Base-by-base conservation (phyloP, 2,797 vertebrate genomes). In the Sternotherus odoratus region DNA sequence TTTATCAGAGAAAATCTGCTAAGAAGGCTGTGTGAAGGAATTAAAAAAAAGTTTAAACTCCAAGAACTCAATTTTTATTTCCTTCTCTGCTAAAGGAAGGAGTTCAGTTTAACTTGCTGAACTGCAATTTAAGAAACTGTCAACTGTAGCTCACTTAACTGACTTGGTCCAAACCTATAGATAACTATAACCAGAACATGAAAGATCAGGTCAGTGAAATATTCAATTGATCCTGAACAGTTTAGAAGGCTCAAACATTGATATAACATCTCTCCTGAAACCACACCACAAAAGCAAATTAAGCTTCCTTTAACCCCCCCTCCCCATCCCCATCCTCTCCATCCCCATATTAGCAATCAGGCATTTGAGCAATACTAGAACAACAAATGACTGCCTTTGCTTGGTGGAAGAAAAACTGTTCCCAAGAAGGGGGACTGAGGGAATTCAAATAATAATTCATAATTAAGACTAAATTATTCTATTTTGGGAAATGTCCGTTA, bases 401-500 rank as follows among this genome's bases (percentile, higher is more conserved):
- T 75, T 96, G 74, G 95, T 95, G 96, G 95, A 93, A 88, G 92
- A 87, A 46, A 78, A 0, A 39, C n/a, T 86, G 36, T 96, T 83
- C 43, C 90, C 91, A 82, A 87, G 86, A 89, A 89, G 83, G 77
- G 86, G 93, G 4, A 15, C 13, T 5, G 28, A 60, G 7, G 56
- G 21, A 11, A 39, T 69, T 66, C 36, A 49, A 96, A 95, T 88
- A 96, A 96, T 96, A 95, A 30, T 95, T 96, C 96, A 96, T 93
- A 95, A 96, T 96, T 95, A 97, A 82, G 83, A 95, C 88, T 85
- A 82, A 81, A 91, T 85, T 96, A 93, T 96, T 93, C 84, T 96
- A 83, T 89, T 72, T 93, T 79, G 91, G 33, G 96, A 95, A 24
- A 39, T 95, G 74, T 8, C 80, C 33, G 92, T 95, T 39, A 23